phyloP scores from a whole-genome alignment of 2,888 invertebrate genomes.

The Protonemura montana region DNA sequence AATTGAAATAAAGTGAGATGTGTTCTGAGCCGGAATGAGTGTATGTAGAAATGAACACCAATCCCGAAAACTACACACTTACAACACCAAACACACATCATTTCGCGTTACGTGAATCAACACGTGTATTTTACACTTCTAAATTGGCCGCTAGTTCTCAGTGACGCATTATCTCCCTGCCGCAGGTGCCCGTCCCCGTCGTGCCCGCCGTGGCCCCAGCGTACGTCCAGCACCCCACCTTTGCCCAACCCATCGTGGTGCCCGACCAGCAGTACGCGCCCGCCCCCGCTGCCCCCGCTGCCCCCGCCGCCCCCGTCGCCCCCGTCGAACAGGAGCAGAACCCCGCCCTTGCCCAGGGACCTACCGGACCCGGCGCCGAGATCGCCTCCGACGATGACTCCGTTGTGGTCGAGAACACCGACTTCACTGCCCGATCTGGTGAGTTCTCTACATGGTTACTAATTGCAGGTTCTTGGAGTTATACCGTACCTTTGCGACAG shows the following conservation, averaged over 20 bases:
- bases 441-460: background rate
- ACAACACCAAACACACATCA: too few species aligned
- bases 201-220: slow-evolving; percentile 41
- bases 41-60: too few species aligned
- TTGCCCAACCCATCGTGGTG: slow-evolving; percentile 26
- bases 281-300: slow-evolving; percentile 49
- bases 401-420: slow-evolving; percentile 57
- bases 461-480: too few species aligned
- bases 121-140: too few species aligned
- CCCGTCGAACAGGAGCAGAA: slow-evolving; percentile 44
- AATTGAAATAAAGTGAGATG: too few species aligned
- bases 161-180: slow-evolving; percentile 34
- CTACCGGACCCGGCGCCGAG: slow-evolving; percentile 48
- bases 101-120: too few species aligned
- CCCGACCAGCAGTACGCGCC: slow-evolving; percentile 50
- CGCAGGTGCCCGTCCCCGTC: slow-evolving; percentile 44
- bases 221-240: slow-evolving; percentile 46
- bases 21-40: too few species aligned
- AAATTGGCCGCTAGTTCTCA: too few species aligned
- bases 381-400: slow-evolving; percentile 53
- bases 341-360: slow-evolving; percentile 46
- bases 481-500: too few species aligned
- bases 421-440: slow-evolving; percentile 55
- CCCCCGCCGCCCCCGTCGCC: slow-evolving; percentile 50
- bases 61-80: too few species aligned